Percentiles rank a stretch among this genome's conserved stretches.
These are phyloP conservation scores for Bemisia tabaci DNA, from an alignment of 1,140 invertebrate species.

Conservation along the genomic window DNA sequence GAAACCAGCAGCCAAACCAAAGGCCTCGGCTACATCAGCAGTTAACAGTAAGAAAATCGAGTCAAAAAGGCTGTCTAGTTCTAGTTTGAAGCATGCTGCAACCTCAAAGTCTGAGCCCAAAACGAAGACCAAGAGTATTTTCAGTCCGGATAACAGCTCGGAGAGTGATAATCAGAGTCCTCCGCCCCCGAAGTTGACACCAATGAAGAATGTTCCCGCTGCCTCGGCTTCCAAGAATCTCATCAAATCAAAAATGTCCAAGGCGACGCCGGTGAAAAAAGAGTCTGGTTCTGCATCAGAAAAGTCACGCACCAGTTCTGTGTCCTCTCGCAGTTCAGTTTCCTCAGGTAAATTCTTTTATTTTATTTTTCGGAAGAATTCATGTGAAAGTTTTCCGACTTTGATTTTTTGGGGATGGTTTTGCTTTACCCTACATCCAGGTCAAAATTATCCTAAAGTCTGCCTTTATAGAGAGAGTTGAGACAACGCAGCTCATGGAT, in stretches of 20 bases:
- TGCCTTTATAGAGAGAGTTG: too few species aligned
- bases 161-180: conserved; percentile 40
- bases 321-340: conserved; percentile 16
- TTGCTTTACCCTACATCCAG: too few species aligned
- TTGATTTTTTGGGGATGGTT: too few species aligned
- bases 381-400: too few species aligned
- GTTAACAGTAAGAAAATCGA: not conserved
- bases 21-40: conserved; percentile 10
- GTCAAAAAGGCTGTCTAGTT: not conserved
- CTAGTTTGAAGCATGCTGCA: not conserved
- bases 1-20: conserved; percentile 15
- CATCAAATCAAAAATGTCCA: conserved; percentile 18
- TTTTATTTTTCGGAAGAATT: not conserved
- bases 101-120: conserved; percentile 34
- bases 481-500: too few species aligned
- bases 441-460: too few species aligned
- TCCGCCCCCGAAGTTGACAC: conserved; percentile 27
- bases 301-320: conserved; percentile 30
- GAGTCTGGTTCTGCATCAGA: conserved; percentile 21
- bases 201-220: conserved; percentile 32
- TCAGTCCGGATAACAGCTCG: conserved; percentile 65
- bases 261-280: conserved; percentile 15
- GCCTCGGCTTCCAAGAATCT: conserved; percentile 13
- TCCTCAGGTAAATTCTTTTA: not conserved
- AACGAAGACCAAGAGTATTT: conserved; percentile 62